Evolutionary conservation across 2,113 vertebrate species (phyloP).

Genomic region (Eleginops maclovinus): DNA sequence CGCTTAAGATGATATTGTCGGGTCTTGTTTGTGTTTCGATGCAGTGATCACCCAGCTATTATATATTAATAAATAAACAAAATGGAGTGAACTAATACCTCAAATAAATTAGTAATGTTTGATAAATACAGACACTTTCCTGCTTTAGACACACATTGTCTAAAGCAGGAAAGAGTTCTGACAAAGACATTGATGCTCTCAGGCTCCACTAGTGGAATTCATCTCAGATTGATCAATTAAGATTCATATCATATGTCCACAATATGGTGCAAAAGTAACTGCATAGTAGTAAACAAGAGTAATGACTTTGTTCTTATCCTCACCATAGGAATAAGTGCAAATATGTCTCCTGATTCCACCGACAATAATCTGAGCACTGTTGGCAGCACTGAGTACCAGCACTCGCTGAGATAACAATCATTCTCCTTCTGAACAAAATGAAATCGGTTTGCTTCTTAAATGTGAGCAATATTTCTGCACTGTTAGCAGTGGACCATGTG

Average conservation of each 20-base stretch:
- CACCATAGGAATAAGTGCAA: neutral
- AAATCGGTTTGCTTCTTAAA: too few relatives aligned
- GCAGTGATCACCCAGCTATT: too few relatives aligned
- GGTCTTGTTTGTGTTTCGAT: too few relatives aligned
- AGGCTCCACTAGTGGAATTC: conserved; percentile 13
- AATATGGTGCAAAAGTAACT: neutral
- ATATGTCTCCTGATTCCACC: too few relatives aligned
- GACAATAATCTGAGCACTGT: neutral
- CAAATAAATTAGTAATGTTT: neutral
- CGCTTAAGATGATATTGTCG: neutral
- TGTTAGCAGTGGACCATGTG: conserved; percentile 11
- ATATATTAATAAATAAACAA: neutral
- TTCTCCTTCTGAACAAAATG: conserved; percentile 19
- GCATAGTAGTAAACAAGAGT: neutral
- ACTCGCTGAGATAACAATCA: neutral
- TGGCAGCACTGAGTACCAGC: conserved; percentile 1
- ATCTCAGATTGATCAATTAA: neutral
- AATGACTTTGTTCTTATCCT: neutral
- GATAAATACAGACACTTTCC: conserved; percentile 3
- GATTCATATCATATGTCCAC: neutral
- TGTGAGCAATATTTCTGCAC: conserved; percentile 16
- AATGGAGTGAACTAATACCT: neutral
- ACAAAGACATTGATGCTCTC: conserved; percentile 11
- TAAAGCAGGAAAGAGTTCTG: conserved; percentile 7
- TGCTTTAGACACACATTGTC: neutral